Base-by-base conservation (phyloP, 2,888 invertebrate species). In the Pammene fasciana region DNA sequence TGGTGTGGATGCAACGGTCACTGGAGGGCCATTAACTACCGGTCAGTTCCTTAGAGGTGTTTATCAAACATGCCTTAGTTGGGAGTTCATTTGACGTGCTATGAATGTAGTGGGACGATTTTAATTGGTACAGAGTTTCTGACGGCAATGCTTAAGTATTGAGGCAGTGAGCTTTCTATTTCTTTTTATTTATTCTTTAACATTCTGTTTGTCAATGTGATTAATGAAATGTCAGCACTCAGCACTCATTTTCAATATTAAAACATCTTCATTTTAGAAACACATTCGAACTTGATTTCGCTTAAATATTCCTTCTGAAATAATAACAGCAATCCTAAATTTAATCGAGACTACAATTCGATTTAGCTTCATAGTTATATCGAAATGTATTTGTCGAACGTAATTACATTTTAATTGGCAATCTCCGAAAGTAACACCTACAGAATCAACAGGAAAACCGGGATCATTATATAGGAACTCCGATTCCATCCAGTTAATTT, bases 1-100 rank as follows among this genome's bases (percentile, higher is more conserved):
- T 41, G 50, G 8, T 11, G 9, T 16, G 5, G 5, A 13, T 16
- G 0, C 8, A 18, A n/a, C 18, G 16, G 9, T n/a, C 16, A 38
- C 87, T 85, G 79, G 89, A 87, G 87, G 79, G 79, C 87, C 85
- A 87, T 91, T 90, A 91, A 87, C 86, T 80, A 83, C 78, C 87
- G 89, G 91, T 87, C 91, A 90, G 89, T 89, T 89, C 89, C 90
- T 90, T 89, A 84, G 83, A 85, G 86, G 86, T 90, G 89, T 91
- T 89, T 89, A 91, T 89, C 90, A 87, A 79, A 88, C 79, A 76
- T 81, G 75, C 81, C 85, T 87, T 86, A 84, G 84, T 84, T 82
- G 73, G 77, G 80, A 64, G 61, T 71, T 68, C 73, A 77, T 75
- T 74, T 71, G 70, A 72, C 72, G 74, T 74, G 74, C 45, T 59